Base-by-base conservation (phyloP, 2,888 invertebrate genomes). In the Amiota minor region DNA sequence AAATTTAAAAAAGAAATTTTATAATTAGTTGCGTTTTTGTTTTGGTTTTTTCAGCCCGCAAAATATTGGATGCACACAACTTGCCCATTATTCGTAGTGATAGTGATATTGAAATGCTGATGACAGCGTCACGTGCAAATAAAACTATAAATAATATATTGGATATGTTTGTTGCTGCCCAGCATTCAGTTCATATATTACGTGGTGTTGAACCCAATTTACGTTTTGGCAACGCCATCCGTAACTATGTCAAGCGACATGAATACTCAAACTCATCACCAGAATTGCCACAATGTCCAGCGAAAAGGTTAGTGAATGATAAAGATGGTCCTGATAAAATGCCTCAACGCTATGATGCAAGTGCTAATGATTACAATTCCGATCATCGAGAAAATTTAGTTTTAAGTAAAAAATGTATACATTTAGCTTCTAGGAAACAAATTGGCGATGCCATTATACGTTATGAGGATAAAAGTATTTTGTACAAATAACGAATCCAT, bases 201-300 rank as follows among this genome's bases (percentile, higher is more conserved):
- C 92, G 96, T 71, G 95, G 95, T 45, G 94, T 95, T 9, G 97
- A 97, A 87, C 96, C 96, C 67, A 93, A 93, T 78, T 90, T 97
- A 53, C 86, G 90, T 35, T 89, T 86, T 73, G 90, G 90, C 56
- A 92, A 92, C 82, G 90, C 94, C 70, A 86, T 90, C 35, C 86
- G 87, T 59, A 87, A 84, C 56, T 86, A 85, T 79, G 77, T 90
- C 3, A 18, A 56, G 16, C 20, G 56, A 11, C 10, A 11, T 10
- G 16, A 56, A 18, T 8, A n/a, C 10, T 18, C 10, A 10, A 18
- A 16, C 53, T n/a, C 53, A n/a, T 35, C 62, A 47, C 35, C 35
- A 35, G 35, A 35, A 35, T 78, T 86, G 76, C 83, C 83, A 53
- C 79, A 80, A 65, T 87, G 87, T 78, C 78, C 79, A 72, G 77